Evolutionary conservation across 2,888 invertebrate species (phyloP).

Genomic region (Eupelmus urozonus): DNA sequence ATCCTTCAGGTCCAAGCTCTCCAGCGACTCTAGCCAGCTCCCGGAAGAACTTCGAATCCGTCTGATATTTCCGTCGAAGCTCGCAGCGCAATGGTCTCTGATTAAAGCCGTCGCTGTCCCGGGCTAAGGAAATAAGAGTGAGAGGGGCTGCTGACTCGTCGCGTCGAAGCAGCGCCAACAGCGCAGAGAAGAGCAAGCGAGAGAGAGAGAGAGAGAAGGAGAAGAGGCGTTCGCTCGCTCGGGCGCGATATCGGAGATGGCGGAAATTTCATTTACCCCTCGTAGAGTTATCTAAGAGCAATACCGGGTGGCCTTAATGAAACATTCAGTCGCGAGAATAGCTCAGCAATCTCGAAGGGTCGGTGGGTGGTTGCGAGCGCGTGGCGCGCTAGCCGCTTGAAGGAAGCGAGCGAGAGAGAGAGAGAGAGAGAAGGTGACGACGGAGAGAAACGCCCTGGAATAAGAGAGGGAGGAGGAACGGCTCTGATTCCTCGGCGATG

Average conservation of each 20-base stretch:
- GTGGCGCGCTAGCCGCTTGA: conserved; percentile 16
- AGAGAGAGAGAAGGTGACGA: conserved; percentile 1
- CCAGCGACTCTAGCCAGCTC: conserved; percentile 28
- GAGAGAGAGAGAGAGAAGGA: conserved; percentile 55
- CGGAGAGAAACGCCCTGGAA: conserved; percentile 63
- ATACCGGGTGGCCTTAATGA: conserved; percentile 78
- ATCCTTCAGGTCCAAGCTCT: conserved; percentile 46
- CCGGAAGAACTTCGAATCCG: conserved; percentile 68
- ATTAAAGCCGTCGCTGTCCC: conserved; percentile 69
- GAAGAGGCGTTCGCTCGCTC: conserved; percentile 62
- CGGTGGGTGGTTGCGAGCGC: conserved; percentile 59
- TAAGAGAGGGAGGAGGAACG: conserved; percentile 70
- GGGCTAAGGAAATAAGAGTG: conserved; percentile 53
- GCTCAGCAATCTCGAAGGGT: conserved; percentile 77
- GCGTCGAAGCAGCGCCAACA: conserved; percentile 52
- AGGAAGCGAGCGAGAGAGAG: conserved; percentile 48
- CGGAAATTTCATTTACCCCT: conserved; percentile 78
- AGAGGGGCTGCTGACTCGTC: no score
- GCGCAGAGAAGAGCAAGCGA: conserved; percentile 51
- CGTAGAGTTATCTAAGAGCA: conserved; percentile 78
- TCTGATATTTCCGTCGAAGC: conserved; percentile 68
- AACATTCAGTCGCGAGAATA: conserved; percentile 78
- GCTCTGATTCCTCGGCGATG: conserved; percentile 77
- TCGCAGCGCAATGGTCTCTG: conserved; percentile 71
- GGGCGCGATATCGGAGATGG: conserved; percentile 77